Evolutionary conservation across 2,888 invertebrate species (phyloP).

Genomic region (Orthonevra nobilis): DNA sequence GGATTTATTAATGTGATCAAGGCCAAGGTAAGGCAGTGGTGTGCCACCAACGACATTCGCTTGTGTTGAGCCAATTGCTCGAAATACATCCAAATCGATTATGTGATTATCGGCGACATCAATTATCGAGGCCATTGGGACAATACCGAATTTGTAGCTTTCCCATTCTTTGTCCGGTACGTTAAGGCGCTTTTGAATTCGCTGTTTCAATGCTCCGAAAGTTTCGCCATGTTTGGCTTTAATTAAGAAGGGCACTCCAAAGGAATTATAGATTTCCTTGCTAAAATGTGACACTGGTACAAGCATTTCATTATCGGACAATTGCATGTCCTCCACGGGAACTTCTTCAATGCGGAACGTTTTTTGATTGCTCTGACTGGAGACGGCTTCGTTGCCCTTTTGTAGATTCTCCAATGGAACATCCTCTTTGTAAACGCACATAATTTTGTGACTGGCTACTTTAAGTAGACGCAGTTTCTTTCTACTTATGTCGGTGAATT

Average conservation of each 20-base stretch:
- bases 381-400: conserved; percentile 76
- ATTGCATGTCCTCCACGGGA: conserved; percentile 91
- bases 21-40: conserved; percentile 93
- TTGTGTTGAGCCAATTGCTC: conserved; percentile 63
- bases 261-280: conserved; percentile 95
- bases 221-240: conserved; percentile 95
- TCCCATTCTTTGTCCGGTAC: conserved; percentile 98
- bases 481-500: conserved; percentile 92
- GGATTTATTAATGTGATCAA: conserved; percentile 98
- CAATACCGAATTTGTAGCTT: conserved; percentile 96
- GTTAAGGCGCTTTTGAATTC: conserved; percentile 94
- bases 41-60: conserved; percentile 80
- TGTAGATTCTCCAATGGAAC: conserved; percentile 83
- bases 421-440: conserved; percentile 86
- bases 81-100: conserved; percentile 77
- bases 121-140: conserved; percentile 90
- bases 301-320: conserved; percentile 91
- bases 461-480: conserved; percentile 92
- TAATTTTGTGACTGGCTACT: conserved; percentile 87
- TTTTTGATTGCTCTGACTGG: conserved; percentile 81
- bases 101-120: conserved; percentile 86
- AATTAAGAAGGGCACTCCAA: conserved; percentile 95
- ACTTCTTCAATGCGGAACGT: conserved; percentile 95
- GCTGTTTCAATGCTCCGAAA: conserved; percentile 91
- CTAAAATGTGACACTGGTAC: conserved; percentile 98